A percentile compares a stretch with the other conserved stretches of the same genome.
These are phyloP conservation scores for Myrmecobius fasciatus DNA, from an alignment of 2,113 vertebrate genomes.

Conservation along the genomic window DNA sequence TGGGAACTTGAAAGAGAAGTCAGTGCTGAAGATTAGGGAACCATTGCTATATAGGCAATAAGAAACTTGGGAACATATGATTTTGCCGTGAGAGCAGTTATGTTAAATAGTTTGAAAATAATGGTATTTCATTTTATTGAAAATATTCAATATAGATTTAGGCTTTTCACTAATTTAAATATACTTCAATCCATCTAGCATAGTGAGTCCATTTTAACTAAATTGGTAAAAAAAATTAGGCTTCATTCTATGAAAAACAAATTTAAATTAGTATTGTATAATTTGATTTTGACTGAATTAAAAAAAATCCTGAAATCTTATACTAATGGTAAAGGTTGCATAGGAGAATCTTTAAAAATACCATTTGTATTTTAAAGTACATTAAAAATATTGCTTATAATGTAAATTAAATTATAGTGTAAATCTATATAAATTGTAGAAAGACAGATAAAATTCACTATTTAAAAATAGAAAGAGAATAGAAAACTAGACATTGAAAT, in stretches of 20 bases:
- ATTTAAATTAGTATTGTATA: background rate
- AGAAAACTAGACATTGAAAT: too few species aligned
- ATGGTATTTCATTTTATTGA: background rate
- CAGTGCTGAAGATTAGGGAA: too few species aligned
- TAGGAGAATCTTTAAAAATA: conserved; percentile 17
- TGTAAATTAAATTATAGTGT: too few species aligned
- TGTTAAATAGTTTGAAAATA: conserved; percentile 20
- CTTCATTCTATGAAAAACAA: conserved; percentile 42
- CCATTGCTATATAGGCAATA: too few species aligned
- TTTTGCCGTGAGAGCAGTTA: background rate
- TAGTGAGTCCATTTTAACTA: conserved; percentile 17
- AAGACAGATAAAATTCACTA: too few species aligned
- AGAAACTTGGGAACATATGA: too few species aligned
- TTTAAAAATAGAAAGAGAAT: too few species aligned
- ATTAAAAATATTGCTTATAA: too few species aligned
- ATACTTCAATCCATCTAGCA: background rate
- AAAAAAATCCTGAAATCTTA: conserved; percentile 27
- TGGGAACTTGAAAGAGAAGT: too few species aligned
- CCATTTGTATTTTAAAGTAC: conserved; percentile 11
- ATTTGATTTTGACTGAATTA: conserved; percentile 48
- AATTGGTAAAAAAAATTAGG: conserved; percentile 29
- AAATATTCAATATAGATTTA: background rate
- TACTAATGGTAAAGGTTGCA: background rate
- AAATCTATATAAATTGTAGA: too few species aligned
- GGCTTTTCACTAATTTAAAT: conserved; percentile 43